Percentiles rank a stretch among this genome's conserved stretches.
Conservation (phyloP, 2,888 invertebrate species). For the Neoscelio sp. region DNA sequence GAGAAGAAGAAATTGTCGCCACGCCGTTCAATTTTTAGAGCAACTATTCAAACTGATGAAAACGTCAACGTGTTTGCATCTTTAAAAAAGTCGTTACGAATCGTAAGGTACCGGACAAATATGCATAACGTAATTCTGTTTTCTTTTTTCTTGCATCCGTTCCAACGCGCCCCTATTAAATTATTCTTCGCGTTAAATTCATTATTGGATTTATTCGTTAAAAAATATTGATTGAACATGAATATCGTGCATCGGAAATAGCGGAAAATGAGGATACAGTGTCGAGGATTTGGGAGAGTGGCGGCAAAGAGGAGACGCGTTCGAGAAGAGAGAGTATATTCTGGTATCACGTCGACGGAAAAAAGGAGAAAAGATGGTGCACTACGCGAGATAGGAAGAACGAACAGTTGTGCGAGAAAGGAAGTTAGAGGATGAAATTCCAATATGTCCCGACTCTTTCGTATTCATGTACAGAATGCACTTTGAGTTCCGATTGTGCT, state of each 20-base stretch:
- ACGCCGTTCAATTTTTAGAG: too few relatives aligned
- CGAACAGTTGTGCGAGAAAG: constrained; percentile 49
- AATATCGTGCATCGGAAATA: constrained; percentile 35
- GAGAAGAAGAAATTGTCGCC: too few relatives aligned
- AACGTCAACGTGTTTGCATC: too few relatives aligned
- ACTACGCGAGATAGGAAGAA: constrained; percentile 43
- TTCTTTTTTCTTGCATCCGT: too few relatives aligned
- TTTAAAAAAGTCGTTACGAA: too few relatives aligned
- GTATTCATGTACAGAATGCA: constrained; percentile 80
- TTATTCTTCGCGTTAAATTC: constrained; percentile 24
- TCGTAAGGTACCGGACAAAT: too few relatives aligned
- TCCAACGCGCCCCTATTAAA: constrained; percentile 4
- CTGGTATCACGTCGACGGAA: constrained; percentile 46
- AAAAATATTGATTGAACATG: constrained; percentile 40
- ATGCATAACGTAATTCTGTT: constrained; percentile 9
- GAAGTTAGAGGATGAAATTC: constrained; percentile 78
- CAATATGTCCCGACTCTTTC: constrained; percentile 80
- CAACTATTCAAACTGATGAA: too few relatives aligned
- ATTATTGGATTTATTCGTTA: constrained; percentile 19
- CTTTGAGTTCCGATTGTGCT: constrained; percentile 81
- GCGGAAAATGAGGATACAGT: constrained; percentile 41
- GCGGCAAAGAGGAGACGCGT: constrained; percentile 14
- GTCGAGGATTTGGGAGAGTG: constrained; percentile 29
- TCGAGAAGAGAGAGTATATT: constrained; percentile 36
- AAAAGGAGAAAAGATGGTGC: constrained; percentile 25